Conservation (phyloP, 1,140 invertebrate species). For the Phthorimaea operculella region DNA sequence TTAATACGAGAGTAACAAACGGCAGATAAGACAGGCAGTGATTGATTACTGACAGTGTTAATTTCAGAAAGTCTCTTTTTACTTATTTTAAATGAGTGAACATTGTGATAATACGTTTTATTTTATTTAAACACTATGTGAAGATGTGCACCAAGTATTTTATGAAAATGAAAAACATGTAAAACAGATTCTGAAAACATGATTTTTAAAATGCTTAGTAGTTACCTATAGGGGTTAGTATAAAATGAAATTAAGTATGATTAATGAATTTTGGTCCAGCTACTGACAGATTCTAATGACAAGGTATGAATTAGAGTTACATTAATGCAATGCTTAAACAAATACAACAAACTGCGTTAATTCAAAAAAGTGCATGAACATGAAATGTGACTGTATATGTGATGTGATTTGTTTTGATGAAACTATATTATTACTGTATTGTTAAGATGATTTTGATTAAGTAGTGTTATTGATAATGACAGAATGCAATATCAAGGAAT, state of each 20-base stretch:
- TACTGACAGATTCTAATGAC: not conserved
- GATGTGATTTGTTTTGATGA: too few relatives aligned
- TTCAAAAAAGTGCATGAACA: too few relatives aligned
- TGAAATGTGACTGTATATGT: too few relatives aligned
- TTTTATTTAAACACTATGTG: not conserved
- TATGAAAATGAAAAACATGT: not conserved
- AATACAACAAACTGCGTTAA: not conserved
- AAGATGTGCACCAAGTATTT: not conserved
- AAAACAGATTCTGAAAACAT: not conserved
- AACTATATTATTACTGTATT: too few relatives aligned
- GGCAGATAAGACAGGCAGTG: constrained; percentile 49
- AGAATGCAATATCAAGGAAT: too few relatives aligned
- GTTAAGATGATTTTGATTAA: too few relatives aligned
- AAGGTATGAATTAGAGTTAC: not conserved
- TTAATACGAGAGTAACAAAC: constrained; percentile 45
- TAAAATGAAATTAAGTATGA: not conserved
- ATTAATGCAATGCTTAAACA: not conserved
- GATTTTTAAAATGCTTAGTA: not conserved
- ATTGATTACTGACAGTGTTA: constrained; percentile 46
- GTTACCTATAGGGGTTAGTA: not conserved
- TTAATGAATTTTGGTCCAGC: not conserved
- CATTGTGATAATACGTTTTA: not conserved
- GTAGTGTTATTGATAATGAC: too few relatives aligned
- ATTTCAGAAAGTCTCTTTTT: constrained; percentile 28
- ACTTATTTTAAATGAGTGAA: constrained; percentile 3